A percentile compares a stretch with the other conserved stretches of the same genome.
Conservation (phyloP, 2,888 invertebrate genomes). For the Helicoverpa assulta region DNA sequence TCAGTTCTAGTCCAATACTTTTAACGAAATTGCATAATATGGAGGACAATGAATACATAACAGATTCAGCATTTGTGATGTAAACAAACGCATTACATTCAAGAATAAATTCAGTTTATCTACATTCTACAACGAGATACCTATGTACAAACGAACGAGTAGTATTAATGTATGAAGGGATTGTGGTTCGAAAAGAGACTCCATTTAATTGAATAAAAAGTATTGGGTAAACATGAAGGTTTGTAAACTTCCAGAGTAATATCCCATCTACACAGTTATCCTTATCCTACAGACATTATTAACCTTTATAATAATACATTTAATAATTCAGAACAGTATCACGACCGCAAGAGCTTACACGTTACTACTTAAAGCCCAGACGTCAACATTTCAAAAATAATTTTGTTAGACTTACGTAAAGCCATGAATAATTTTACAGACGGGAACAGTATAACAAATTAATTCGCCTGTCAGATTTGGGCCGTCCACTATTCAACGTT, state of each 20-base stretch:
- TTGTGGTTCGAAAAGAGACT: neutral
- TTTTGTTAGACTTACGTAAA: conserved; percentile 11
- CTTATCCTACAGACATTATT: neutral
- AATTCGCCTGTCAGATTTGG: conserved; percentile 61
- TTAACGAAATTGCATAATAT: conserved; percentile 20
- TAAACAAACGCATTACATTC: conserved; percentile 21
- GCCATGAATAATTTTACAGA: conserved; percentile 28
- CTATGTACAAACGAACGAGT: neutral
- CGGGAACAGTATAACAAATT: conserved; percentile 44
- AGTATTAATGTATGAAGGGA: neutral
- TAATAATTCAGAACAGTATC: neutral
- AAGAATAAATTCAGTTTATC: neutral
- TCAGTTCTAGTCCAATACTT: neutral
- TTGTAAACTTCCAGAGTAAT: too few relatives aligned
- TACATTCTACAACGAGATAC: neutral
- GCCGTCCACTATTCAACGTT: conserved; percentile 58
- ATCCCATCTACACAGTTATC: too few relatives aligned
- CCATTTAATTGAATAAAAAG: too few relatives aligned
- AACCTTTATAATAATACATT: neutral
- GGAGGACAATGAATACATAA: conserved; percentile 8
- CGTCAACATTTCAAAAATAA: conserved; percentile 13
- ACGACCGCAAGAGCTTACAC: neutral
- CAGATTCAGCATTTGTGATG: conserved; percentile 3
- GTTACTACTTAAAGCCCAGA: neutral
- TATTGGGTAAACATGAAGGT: too few relatives aligned